Evolutionary conservation across 1,140 invertebrate species (phyloP).

Genomic region (Galleria mellonella): DNA sequence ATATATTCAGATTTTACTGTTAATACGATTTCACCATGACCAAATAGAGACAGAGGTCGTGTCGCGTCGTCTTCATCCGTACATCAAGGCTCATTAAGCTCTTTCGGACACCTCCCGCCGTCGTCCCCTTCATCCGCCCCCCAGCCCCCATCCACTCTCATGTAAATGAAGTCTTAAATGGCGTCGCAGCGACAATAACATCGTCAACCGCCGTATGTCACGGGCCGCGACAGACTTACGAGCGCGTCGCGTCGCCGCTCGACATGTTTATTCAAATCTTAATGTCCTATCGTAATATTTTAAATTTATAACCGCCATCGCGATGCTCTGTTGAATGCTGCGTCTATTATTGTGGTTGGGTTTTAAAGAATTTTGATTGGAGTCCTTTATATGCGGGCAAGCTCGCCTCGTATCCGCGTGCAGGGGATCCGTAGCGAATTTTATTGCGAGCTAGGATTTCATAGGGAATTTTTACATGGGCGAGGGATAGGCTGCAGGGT

Average conservation of each 20-base stretch:
- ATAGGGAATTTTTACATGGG: no score
- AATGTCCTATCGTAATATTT: constrained; percentile 43
- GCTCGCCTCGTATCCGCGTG: no score
- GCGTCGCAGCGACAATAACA: constrained; percentile 7
- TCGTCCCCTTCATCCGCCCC: neutral
- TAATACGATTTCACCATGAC: no score
- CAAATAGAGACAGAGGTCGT: no score
- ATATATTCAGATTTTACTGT: no score
- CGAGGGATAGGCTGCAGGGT: no score
- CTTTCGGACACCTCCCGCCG: neutral
- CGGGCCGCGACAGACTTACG: constrained; percentile 24
- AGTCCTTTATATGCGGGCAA: constrained; percentile 8
- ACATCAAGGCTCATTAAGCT: neutral
- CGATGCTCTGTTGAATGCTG: neutral
- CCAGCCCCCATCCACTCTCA: no score
- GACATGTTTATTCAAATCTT: constrained; percentile 61
- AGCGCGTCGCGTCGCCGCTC: neutral
- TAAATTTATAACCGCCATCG: constrained; percentile 36
- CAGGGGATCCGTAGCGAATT: constrained; percentile 1
- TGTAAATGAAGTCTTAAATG: constrained; percentile 33
- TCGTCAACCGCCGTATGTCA: constrained; percentile 26
- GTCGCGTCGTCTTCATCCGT: constrained; percentile 3
- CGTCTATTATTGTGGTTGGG: constrained; percentile 25
- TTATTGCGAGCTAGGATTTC: no score
- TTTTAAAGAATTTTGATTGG: constrained; percentile 15